Evolutionary conservation across 2,888 invertebrate genomes (phyloP), one percentile per base, ranked within the genome.

Genomic region (Dexiosoma caninum): DNA sequence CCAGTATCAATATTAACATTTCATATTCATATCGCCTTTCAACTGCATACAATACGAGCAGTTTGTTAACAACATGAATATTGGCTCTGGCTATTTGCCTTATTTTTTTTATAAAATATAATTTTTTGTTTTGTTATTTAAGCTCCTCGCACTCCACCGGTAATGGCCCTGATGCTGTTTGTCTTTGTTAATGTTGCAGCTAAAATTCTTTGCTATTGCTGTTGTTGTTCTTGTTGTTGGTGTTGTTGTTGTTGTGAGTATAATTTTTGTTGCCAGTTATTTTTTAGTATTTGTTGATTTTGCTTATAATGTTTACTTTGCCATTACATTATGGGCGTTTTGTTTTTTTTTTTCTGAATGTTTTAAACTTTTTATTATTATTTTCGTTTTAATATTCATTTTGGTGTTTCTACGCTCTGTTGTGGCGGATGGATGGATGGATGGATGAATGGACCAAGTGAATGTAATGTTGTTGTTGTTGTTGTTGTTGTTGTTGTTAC

Each of bases 251-350:
- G 40, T 21, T 64, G 27, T 67, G 40, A 66, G 40, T 46, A 71
- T 76, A 76, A 67, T 76, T 44, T 70, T 80, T 70, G 70, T 71
- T 76, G 80, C 53, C 76, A 80, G 80, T 67, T 76, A 69, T 67
- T 71, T 71, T 71, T 60, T 76, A 67, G 70, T 80, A 60, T 78
- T 75, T 80, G 70, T 77, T 74, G 70, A 82, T 80, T 76, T 80
- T 72, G 55, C 74, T 57, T 77, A 57, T 35, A 75, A 72, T 82
- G 55, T 80, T 80, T 71, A 80, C 71, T 82, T 83, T 83, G 77
- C 81, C 81, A 82, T 83, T 81, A 81, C 82, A 79, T 82, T 82
- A 84, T 84, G 83, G 83, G 82, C 83, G 83, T 83, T 82, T 82
- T 81, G n/a, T n/a, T n/a, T n/a, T n/a, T n/a, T n/a, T n/a, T n/a